Evolutionary conservation across 2,113 vertebrate species (phyloP).

Genomic region (Kryptolebias marmoratus): DNA sequence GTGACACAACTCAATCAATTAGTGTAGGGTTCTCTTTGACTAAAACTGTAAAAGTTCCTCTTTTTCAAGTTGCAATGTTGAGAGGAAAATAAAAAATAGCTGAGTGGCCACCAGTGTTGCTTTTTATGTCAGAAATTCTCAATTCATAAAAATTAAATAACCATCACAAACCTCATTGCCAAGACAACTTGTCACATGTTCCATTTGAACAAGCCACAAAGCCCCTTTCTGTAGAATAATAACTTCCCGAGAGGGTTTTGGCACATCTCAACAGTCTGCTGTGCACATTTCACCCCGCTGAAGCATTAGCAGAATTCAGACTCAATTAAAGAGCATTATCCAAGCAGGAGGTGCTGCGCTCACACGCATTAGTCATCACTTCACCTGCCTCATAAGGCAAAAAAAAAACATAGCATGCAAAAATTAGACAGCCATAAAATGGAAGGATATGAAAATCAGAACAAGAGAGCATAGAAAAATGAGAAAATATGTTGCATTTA

Average conservation of each 20-base stretch:
- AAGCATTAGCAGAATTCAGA: slow-evolving; percentile 38
- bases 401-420: background rate
- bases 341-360: slow-evolving; percentile 41
- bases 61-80: background rate
- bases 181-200: background rate
- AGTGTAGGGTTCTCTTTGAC: no score
- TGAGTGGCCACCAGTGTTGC: background rate
- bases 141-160: slow-evolving; percentile 1
- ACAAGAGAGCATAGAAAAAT: background rate
- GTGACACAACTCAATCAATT: no score
- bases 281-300: slow-evolving; percentile 8
- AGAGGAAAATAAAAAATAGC: background rate
- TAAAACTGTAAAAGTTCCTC: background rate
- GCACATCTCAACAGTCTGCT: slow-evolving; percentile 38
- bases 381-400: slow-evolving; percentile 31
- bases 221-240: slow-evolving; percentile 31
- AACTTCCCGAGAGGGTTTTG: slow-evolving; percentile 34
- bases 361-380: slow-evolving; percentile 37
- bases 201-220: slow-evolving; percentile 21
- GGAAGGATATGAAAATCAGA: slow-evolving; percentile 1
- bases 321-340: slow-evolving; percentile 65
- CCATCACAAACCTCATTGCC: background rate
- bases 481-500: background rate
- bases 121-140: background rate
- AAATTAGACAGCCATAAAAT: background rate